A percentile compares a stretch with the other conserved stretches of the same genome.
Conservation (phyloP, 2,888 invertebrate genomes). For the Thyatira batis region DNA sequence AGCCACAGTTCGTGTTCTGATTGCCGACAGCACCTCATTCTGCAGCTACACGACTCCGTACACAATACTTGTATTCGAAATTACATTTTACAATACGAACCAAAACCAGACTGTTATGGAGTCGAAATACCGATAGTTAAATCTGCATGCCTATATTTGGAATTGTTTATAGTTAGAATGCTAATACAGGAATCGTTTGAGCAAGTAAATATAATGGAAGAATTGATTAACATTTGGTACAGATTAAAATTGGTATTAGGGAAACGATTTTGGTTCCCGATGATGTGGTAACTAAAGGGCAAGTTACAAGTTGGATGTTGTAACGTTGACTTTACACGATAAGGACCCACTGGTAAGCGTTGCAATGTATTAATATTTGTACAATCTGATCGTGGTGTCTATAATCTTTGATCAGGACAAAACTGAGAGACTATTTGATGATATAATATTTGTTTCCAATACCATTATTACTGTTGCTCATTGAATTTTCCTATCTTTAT, state of each 20-base stretch:
- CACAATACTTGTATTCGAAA: constrained; percentile 2
- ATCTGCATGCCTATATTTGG: constrained; percentile 27
- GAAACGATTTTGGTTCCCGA: neutral
- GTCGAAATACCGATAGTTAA: constrained; percentile 12
- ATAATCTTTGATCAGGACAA: neutral
- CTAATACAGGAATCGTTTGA: constrained; percentile 17
- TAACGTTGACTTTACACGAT: neutral
- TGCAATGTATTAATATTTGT: neutral
- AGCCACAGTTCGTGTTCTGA: neutral
- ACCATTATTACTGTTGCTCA: neutral
- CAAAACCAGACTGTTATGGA: constrained; percentile 26
- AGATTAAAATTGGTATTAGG: neutral
- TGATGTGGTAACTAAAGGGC: neutral
- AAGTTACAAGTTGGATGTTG: neutral
- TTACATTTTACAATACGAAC: constrained; percentile 26
- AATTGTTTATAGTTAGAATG: constrained; percentile 28
- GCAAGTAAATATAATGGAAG: neutral
- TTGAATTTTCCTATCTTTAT: neutral
- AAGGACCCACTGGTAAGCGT: neutral
- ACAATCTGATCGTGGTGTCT: neutral
- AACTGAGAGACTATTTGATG: neutral
- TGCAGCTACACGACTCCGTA: constrained; percentile 6
- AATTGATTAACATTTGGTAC: neutral
- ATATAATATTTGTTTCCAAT: neutral
- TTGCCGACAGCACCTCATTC: neutral